Base-by-base conservation (phyloP, 2,113 vertebrate species). In the Gasterosteus aculeatus region DNA sequence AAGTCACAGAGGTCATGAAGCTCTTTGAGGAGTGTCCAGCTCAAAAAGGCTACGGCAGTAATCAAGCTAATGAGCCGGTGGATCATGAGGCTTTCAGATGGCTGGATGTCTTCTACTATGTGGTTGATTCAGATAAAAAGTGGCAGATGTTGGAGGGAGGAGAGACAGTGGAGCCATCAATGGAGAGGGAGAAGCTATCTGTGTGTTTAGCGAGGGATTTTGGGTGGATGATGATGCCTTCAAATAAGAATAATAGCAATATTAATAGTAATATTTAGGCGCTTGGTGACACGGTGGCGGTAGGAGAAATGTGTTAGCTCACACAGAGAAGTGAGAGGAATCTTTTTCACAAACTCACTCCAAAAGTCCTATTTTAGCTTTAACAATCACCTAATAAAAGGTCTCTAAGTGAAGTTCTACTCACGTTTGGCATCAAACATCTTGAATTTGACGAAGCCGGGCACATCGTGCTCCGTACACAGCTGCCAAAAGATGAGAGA, bases 401-500 rank as follows among this genome's bases (percentile, higher is more conserved):
- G 5, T 7, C 2, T 14, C 3, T 57, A 5, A 6, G 3, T n/a
- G 1, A 58, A 9, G 5, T 44, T 82, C 7, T 57, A 93, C 97
- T 98, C 92, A 99, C 97, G 96, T 95, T 98, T 98, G 79, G 96
- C 96, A 89, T 98, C 97, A 89, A 99, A 99, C 84, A 97, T 95
- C 94, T 98, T 98, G 89, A 96, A 97, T 92, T 98, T 99, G 91
- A 96, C 95, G 88, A 99, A 98, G 71, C 95, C 94, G 19, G 97
- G 96, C 80, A 98, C 95, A 68, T 96, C 95, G 39, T 98, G 96
- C 89, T 98, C 96, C 33, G 94, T 94, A 89, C 97, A 99, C 82
- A 99, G 93, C 97, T 99, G 94, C 46, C 35, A 69, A 79, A 56
- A 88, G 26, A 5, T n/a, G 7, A n/a, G 3, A 39, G 18, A 5